Base-by-base conservation (phyloP, 1,140 invertebrate genomes). In the Plutomurus gul region DNA sequence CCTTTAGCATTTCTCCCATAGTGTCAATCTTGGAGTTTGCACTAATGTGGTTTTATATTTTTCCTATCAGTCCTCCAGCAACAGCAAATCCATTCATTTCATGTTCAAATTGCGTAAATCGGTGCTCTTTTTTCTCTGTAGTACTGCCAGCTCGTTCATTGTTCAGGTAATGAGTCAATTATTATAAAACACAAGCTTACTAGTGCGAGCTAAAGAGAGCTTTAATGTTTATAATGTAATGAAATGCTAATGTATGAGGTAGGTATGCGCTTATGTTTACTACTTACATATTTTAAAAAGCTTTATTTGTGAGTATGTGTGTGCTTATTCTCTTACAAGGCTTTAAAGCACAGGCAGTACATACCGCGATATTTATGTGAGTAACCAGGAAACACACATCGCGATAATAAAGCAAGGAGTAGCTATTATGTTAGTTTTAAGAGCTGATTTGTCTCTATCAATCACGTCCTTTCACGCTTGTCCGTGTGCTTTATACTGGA, bases 1-100 rank as follows among this genome's bases (percentile, higher is more conserved):
- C 56, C 36, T 65, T 65, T 65, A n/a, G n/a, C n/a, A 65, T 65
- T 65, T 65, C 56, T 65, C 36, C 36, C 56, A 65, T n/a, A n/a
- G 36, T 65, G 56, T 65, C 56, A 65, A 65, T 65, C 56, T 65
- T 65, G 56, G 30, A 65, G 56, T 30, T n/a, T 65, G 16, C 30
- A 65, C 56, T 65, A 11, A 65, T 65, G 30, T 65, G 36, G 22
- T 16, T 65, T 65, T 65, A 33, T 65, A 65, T 65, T 65, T 65
- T 65, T 30, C 56, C 13, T 65, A 65, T 65, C 56, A 65, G 56
- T 65, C 56, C 56, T 25, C 56, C 56, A n/a, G n/a, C n/a, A 33
- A 65, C 56, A 33, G 56, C 56, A 65, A 65, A 65, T 65, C 56
- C 36, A n/a, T n/a, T 30, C 56, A 33, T 65, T 65, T 65, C 56